Conservation (phyloP, 2,797 vertebrate genomes). For the Anniella stebbinsi region DNA sequence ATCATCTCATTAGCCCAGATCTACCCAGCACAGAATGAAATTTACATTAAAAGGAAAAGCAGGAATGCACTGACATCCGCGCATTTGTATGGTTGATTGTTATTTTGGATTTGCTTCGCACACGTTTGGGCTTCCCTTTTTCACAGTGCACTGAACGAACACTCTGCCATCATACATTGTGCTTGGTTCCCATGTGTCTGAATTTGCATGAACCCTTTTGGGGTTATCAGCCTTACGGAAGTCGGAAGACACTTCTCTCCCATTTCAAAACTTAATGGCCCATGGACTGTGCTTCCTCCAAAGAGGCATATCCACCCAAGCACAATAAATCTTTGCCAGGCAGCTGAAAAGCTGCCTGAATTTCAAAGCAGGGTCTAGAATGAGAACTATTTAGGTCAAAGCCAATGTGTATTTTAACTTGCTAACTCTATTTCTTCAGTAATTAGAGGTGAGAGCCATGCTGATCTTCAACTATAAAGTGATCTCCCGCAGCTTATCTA, state of each 20-base stretch:
- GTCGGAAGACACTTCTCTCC: slow-evolving; percentile 66
- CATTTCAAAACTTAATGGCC: slow-evolving; percentile 68
- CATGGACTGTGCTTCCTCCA: slow-evolving; percentile 65
- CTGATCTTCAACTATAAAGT: slow-evolving; percentile 51
- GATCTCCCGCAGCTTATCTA: slow-evolving; percentile 65
- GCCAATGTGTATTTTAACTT: slow-evolving; percentile 62
- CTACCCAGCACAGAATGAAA: neutral
- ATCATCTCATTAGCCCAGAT: neutral
- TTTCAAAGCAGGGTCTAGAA: slow-evolving; percentile 67
- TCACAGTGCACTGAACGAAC: slow-evolving; percentile 50
- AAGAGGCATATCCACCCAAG: slow-evolving; percentile 58
- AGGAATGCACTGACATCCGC: neutral
- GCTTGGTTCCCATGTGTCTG: neutral
- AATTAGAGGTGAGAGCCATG: slow-evolving; percentile 68
- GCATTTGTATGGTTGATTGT: neutral
- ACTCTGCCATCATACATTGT: slow-evolving; percentile 27
- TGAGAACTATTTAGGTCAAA: slow-evolving; percentile 72
- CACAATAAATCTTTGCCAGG: slow-evolving; percentile 66
- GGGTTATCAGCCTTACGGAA: slow-evolving; percentile 53
- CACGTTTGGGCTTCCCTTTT: slow-evolving; percentile 47
- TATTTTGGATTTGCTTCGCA: neutral
- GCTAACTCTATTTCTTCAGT: slow-evolving; percentile 72
- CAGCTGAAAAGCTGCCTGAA: slow-evolving; percentile 69
- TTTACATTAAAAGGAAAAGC: neutral
- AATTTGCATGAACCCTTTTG: slow-evolving; percentile 37